phyloP scores from a whole-genome alignment of 2,113 vertebrate species.

The Cricetomys ansorgei region DNA sequence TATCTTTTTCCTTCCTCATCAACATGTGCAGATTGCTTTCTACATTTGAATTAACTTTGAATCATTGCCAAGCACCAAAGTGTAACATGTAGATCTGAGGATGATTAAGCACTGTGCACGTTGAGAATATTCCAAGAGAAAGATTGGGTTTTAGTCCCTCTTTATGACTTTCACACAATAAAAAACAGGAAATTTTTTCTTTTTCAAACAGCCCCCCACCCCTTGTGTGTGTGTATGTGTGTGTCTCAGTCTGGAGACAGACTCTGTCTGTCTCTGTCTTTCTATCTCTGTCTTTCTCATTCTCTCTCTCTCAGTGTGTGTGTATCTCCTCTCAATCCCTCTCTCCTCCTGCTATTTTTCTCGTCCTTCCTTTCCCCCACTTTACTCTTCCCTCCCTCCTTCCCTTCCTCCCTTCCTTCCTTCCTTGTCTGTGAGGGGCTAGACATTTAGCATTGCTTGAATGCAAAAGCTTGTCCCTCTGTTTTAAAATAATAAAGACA shows the following conservation, averaged over 20 bases:
- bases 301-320: background rate
- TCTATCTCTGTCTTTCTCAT: background rate
- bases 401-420: background rate
- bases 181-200: slow-evolving; percentile 31
- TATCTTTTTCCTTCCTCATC: slow-evolving; percentile 20
- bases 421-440: background rate
- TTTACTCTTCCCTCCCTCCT: background rate
- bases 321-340: background rate
- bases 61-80: slow-evolving; percentile 77
- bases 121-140: slow-evolving; percentile 68
- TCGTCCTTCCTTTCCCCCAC: background rate
- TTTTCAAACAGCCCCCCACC: too few relatives aligned
- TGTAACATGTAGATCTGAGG: slow-evolving; percentile 47
- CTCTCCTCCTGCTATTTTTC: too few relatives aligned
- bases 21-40: slow-evolving; percentile 1
- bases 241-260: too few relatives aligned
- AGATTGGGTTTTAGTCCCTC: slow-evolving; percentile 54
- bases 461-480: too few relatives aligned
- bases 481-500: background rate
- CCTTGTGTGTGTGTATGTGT: background rate
- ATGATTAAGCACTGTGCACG: slow-evolving; percentile 44
- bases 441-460: too few relatives aligned
- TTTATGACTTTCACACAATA: slow-evolving; percentile 59
- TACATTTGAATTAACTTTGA: slow-evolving; percentile 74
- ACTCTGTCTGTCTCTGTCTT: background rate